Base-by-base conservation (phyloP, 2,113 vertebrate species). In the Pangasianodon hypophthalmus region DNA sequence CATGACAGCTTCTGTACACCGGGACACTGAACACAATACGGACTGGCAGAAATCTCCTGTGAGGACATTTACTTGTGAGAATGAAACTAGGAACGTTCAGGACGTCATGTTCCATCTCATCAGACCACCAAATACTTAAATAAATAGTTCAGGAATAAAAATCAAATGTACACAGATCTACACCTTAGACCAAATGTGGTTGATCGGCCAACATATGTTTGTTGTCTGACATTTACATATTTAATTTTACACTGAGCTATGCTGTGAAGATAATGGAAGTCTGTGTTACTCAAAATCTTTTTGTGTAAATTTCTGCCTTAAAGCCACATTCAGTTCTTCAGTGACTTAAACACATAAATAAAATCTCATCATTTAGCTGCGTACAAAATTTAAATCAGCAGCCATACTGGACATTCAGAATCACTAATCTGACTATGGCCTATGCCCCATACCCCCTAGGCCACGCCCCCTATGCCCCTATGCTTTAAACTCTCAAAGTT, bases 71-170 rank as follows among this genome's bases (percentile, higher is more conserved):
- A 91, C 85, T 46, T 82, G n/a, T 37, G 10, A 69, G 60, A 82
- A 77, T 82, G 50, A 75, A 84, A 71, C 29, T 19, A 84, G 87
- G 86, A 91, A 86, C 62, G 69, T 90, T 91, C 77, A 56, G 80
- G 83, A 48, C 64, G 44, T 88, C 84, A 88, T 86, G 75, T 90
- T 88, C 46, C 81, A 88, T 90, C 87, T 82, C 64, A 21, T 91
- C 86, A 75, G 3, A 69, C 80, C 44, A 52, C 44, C 81, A 79
- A 79, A 29, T 48, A 48, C 24, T 79, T 79, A 24, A 46, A 46
- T 9, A 8, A 24, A 77, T 46, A 52, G 14, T 32, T 19, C 50
- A n/a, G 16, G 16, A 80, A 54, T 52, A 52, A 82, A 82, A 80
- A 50, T 80, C 14, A 32, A 56, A 52, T n/a, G 13, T 52, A 82